Evolutionary conservation across 2,888 invertebrate genomes (phyloP), one percentile per base, ranked within the genome.

Genomic region (Leuctra nigra): DNA sequence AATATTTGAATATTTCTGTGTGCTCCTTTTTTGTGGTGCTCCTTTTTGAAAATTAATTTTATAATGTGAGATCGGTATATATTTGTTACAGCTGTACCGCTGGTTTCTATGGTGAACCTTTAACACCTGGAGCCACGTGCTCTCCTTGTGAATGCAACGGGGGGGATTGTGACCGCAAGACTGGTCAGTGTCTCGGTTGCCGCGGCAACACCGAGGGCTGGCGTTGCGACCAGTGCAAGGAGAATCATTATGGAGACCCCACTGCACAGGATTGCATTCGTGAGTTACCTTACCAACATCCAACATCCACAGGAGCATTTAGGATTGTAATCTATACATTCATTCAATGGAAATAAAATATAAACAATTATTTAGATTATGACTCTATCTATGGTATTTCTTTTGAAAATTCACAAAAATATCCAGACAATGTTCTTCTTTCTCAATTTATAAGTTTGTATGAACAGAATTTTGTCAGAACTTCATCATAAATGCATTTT

Each of bases 121-220:
- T 77, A 2, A 75, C 77, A 36, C 71, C 79, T 2, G 91, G 89
- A 2, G 83, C 84, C 41, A 76, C 73, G 18, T 94, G 97, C 68
- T 75, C 77, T 64, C 82, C 82, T 0, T 98, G 98, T 72, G 79
- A 81, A 35, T 99, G 98, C 70, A 87, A 84, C 53, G 92, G 90
- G 1, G 89, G 87, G 2, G 86, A 87, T 0, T 92, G 98, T 73
- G 89, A 96, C 72, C 78, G 82, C 38, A 73, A 78, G 63, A 87
- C 88, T 0, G 98, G 98, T 1, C 81, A 82, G 62, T 98, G 98
- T 72, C 79, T 91, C 55, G 83, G 85, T 39, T 97, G 97, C 68
- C 83, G 77, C 54, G 83, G 84, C 47, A 84, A 86, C 67, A 74
- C 78, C 0, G 80, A 80, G 67, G 81, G 86, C 33, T 84, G 83